Evolutionary conservation across 2,888 invertebrate genomes (phyloP).

Genomic region (Himalopsyche kuldschensis): DNA sequence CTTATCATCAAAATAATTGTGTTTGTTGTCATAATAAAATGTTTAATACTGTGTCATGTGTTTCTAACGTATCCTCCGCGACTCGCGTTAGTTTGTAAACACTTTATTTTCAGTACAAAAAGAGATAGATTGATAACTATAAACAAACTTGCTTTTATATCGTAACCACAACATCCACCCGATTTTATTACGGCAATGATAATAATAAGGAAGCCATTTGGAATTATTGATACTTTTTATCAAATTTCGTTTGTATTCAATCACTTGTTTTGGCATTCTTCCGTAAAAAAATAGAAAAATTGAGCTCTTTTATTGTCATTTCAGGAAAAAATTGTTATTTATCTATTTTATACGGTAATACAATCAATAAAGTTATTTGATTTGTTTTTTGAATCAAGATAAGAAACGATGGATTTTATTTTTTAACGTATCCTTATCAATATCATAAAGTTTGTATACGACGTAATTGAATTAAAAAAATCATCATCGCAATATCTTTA

Average conservation of each 20-base stretch:
- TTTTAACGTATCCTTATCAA: no score
- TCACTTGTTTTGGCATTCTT: background rate
- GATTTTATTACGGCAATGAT: constrained; percentile 9
- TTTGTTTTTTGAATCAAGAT: no score
- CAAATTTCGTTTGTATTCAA: constrained; percentile 11
- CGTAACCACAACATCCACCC: constrained; percentile 3
- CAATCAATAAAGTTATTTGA: no score
- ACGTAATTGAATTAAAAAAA: no score
- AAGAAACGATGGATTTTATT: no score
- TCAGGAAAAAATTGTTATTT: background rate
- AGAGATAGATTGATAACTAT: constrained; percentile 15
- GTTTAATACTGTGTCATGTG: background rate
- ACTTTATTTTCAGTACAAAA: constrained; percentile 16
- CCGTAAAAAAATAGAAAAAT: background rate
- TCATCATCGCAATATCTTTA: no score
- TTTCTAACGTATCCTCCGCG: background rate
- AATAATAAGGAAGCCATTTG: constrained; percentile 21
- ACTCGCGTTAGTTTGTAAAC: constrained; percentile 12
- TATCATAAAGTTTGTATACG: no score
- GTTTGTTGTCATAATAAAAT: constrained; percentile 6
- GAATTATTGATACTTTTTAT: constrained; percentile 14
- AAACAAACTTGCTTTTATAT: constrained; percentile 26
- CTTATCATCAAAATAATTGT: constrained; percentile 7
- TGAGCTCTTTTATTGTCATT: background rate
- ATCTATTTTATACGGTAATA: background rate